Evolutionary conservation across 1,140 invertebrate genomes (phyloP).

Genomic region (Himalopsyche phryganea): DNA sequence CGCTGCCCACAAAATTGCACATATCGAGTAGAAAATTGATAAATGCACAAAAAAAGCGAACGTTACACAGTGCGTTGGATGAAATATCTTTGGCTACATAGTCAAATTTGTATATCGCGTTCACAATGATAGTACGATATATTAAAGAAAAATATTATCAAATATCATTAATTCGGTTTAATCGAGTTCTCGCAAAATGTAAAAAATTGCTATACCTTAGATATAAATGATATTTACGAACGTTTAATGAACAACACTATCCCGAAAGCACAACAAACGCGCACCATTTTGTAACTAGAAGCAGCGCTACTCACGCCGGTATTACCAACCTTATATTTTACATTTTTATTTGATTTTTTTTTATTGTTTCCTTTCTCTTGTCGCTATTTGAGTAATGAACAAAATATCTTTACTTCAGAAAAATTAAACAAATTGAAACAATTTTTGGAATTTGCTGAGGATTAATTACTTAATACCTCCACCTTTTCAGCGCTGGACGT

Average conservation of each 20-base stretch:
- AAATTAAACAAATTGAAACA: too few relatives aligned
- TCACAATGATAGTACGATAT: constrained; percentile 17
- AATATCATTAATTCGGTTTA: neutral
- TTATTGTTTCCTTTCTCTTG: too few relatives aligned
- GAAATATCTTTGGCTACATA: constrained; percentile 16
- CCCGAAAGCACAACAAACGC: constrained; percentile 52
- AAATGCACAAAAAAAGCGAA: constrained; percentile 20
- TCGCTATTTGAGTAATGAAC: too few relatives aligned
- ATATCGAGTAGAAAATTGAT: constrained; percentile 1
- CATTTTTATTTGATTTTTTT: constrained; percentile 11
- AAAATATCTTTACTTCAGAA: too few relatives aligned
- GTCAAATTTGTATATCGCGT: constrained; percentile 9
- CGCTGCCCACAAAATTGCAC: neutral
- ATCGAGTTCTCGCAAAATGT: neutral
- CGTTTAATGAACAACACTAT: constrained; percentile 21
- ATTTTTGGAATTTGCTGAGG: too few relatives aligned
- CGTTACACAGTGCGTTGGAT: constrained; percentile 25
- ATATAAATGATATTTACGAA: constrained; percentile 21
- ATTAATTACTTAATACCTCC: neutral
- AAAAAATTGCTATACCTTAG: constrained; percentile 30
- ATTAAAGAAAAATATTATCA: neutral
- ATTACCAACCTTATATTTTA: constrained; percentile 23
- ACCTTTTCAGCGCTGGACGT: constrained; percentile 5
- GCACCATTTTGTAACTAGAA: constrained; percentile 53
- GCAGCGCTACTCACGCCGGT: constrained; percentile 26